Evolutionary conservation across 2,797 vertebrate genomes (phyloP).

Genomic region (Sebastes oblongus): DNA sequence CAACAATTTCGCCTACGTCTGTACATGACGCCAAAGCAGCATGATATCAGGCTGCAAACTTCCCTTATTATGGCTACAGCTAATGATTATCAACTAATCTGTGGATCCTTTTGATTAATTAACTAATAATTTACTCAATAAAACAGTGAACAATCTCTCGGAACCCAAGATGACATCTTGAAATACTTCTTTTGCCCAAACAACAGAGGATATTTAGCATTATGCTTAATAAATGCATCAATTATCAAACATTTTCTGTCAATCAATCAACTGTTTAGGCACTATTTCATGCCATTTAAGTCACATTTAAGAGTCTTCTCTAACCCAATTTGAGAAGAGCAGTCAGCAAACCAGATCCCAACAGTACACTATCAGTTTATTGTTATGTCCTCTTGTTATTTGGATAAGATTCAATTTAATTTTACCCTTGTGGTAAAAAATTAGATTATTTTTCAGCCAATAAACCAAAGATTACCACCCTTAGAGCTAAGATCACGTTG

Average conservation of each 20-base stretch:
- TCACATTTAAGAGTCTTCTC: not conserved
- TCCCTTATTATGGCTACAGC: not conserved
- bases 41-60: not conserved
- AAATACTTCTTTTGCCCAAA: too few species aligned
- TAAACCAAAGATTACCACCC: not conserved
- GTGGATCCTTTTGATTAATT: not conserved
- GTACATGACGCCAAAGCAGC: not conserved
- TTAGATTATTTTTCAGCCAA: not conserved
- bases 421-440: not conserved
- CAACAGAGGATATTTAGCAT: not conserved
- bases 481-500: not conserved
- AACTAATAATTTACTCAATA: not conserved
- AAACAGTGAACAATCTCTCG: not conserved
- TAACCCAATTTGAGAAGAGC: not conserved
- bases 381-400: not conserved
- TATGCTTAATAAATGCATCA: not conserved
- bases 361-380: not conserved
- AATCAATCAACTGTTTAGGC: not conserved
- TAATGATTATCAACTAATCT: constrained; percentile 1
- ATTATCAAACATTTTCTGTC: not conserved
- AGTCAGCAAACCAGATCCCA: not conserved
- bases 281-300: not conserved
- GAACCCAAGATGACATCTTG: not conserved
- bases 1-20: too few species aligned
- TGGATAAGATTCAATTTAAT: not conserved